These are phyloP conservation scores for Heliangelus exortis DNA, from an alignment of 2,797 vertebrate genomes.

Conservation along the genomic window DNA sequence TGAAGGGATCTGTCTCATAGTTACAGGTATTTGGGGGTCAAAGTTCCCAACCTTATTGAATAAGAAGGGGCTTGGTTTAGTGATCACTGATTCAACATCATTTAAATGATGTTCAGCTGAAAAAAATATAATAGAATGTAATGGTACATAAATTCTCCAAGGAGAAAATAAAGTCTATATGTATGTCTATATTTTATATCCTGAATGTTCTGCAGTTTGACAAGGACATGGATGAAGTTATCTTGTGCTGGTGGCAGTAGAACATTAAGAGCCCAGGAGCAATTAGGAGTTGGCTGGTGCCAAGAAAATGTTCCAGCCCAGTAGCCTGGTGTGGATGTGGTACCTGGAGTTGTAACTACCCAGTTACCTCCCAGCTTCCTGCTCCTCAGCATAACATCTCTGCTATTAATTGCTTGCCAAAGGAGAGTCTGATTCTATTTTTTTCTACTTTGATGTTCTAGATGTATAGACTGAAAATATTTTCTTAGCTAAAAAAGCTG, in stretches of 20 bases:
- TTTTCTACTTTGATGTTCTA: background rate
- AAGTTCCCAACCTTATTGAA: constrained; percentile 42
- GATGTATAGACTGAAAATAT: background rate
- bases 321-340: fast-evolving
- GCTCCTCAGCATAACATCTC: background rate
- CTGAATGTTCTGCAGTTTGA: constrained; percentile 27
- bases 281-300: background rate
- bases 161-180: constrained; percentile 62
- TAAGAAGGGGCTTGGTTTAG: constrained; percentile 18
- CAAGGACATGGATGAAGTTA: constrained; percentile 60
- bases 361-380: background rate
- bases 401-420: background rate
- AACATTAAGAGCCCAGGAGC: background rate
- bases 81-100: constrained; percentile 47
- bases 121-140: constrained; percentile 43
- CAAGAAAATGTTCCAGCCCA: background rate
- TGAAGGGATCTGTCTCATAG: background rate
- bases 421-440: background rate
- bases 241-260: background rate
- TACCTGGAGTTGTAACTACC: background rate
- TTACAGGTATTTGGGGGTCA: background rate
- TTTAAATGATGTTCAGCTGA: constrained; percentile 29
- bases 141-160: constrained; percentile 70
- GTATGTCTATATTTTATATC: constrained; percentile 39
- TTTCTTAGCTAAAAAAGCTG: background rate